Percentiles rank a stretch among this genome's conserved stretches.
Conservation (phyloP, 2,888 invertebrate genomes). For the Rhingia campestris region DNA sequence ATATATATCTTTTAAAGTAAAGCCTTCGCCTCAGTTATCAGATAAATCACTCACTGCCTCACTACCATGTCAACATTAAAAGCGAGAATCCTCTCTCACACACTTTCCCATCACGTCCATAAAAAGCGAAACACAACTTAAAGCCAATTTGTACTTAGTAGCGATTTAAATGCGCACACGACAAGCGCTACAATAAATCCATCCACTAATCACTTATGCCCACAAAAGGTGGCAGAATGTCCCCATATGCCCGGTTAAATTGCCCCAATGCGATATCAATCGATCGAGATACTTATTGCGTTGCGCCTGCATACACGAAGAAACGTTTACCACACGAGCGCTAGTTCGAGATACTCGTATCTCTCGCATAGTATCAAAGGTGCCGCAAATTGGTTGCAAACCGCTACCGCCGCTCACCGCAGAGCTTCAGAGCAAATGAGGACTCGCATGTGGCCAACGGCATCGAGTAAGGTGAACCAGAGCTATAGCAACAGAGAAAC, state of each 20-base stretch:
- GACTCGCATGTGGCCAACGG: conserved; percentile 26
- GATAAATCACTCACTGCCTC: neutral
- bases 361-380: conserved; percentile 50
- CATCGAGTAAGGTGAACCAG: conserved; percentile 46
- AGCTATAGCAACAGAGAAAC: conserved; percentile 37
- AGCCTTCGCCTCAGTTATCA: neutral
- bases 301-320: neutral
- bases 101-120: conserved; percentile 32
- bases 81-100: conserved; percentile 2
- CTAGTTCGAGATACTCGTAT: conserved; percentile 18
- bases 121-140: conserved; percentile 45
- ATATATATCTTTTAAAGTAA: neutral
- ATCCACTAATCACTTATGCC: conserved; percentile 68
- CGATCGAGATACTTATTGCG: conserved; percentile 40
- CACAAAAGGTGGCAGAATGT: conserved; percentile 65
- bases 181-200: conserved; percentile 65
- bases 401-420: conserved; percentile 14
- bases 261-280: conserved; percentile 57
- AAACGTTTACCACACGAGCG: conserved; percentile 5
- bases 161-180: conserved; percentile 63
- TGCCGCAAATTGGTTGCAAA: conserved; percentile 60
- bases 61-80: neutral
- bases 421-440: conserved; percentile 47
- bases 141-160: conserved; percentile 57
- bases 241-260: conserved; percentile 49